Conservation (phyloP, 2,888 invertebrate genomes). For the Hemaris fuciformis region DNA sequence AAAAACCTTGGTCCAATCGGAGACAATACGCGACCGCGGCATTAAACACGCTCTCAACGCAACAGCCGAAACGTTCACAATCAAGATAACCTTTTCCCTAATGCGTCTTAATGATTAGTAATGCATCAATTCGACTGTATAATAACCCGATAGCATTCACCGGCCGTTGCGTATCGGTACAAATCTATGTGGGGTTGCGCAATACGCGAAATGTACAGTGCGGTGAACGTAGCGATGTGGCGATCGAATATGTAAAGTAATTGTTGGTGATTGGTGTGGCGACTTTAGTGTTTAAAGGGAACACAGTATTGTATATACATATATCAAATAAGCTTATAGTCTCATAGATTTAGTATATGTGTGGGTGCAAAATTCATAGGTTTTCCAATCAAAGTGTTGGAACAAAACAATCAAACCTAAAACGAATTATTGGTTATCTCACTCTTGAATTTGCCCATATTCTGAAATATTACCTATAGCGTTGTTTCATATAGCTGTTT, state of each 20-base stretch:
- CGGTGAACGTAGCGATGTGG: too few species aligned
- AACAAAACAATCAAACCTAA: too few species aligned
- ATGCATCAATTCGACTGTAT: slow-evolving; percentile 41
- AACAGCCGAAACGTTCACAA: slow-evolving; percentile 15
- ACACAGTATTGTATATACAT: not conserved
- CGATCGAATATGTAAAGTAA: not conserved
- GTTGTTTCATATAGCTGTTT: too few species aligned
- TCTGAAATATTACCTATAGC: too few species aligned
- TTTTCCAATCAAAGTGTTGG: too few species aligned
- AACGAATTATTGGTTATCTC: too few species aligned
- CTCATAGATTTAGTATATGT: too few species aligned
- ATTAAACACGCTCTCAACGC: not conserved
- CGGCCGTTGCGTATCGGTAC: slow-evolving; percentile 9
- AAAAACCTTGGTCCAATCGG: not conserved
- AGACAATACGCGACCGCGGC: not conserved
- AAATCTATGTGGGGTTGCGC: not conserved
- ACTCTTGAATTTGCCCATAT: too few species aligned
- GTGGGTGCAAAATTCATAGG: too few species aligned
- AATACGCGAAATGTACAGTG: not conserved
- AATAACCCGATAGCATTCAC: slow-evolving; percentile 15
- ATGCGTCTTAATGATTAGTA: slow-evolving; percentile 47
- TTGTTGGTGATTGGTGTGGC: not conserved
- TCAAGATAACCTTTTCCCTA: slow-evolving; percentile 51
- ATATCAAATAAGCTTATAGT: too few species aligned
- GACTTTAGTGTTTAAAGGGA: not conserved